Base-by-base conservation (phyloP, 2,888 invertebrate genomes). In the Dioctria linearis region DNA sequence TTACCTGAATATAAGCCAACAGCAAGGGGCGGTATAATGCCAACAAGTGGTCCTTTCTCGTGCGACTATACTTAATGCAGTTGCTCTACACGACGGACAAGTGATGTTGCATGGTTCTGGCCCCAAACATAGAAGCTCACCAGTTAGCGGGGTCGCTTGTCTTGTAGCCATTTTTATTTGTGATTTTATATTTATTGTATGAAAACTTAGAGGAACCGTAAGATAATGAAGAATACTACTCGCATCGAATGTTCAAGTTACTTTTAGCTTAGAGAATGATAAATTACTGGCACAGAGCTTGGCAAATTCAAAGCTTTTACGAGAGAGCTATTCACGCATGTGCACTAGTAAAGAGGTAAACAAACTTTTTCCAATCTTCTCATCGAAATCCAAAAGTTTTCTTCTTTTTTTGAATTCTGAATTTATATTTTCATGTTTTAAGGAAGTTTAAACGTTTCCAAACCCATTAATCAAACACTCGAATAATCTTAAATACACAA, bases 61-160 rank as follows among this genome's bases (percentile, higher is more conserved):
- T 11, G 84, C 83, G 40, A 87, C 85, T 0, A 80, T 79, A 3
- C 86, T 86, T 4, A 83, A 51, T 49, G 84, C 84, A 51, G 83
- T 81, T 79, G 83, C 83, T 37, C 84, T 84, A 73, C 87, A 87
- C 66, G 86, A 85, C 71, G 87, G 87, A 51, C 87, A 87, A 61
- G 84, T 84, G 42, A 87, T n/a, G 4, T 65, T 39, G n/a, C 63
- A 51, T 3, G 51, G 40, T 37, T 57, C 66, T 42, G 11, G 49
- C 3, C n/a, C 9, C 40, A 78, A 66, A 42, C 78, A 66, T 3
- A 65, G 40, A 40, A 78, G 40, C 13, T 65, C 65, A 42, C 78
- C 78, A 5, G 66, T 54, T 8, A 78, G 63, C 3, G 78, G 78
- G 37, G 66, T 40, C 9, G 51, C 57, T 54, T 78, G 66, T 78